Evolutionary conservation across 2,113 vertebrate genomes (phyloP), one percentile per base, ranked within the genome.

Genomic region (Lonchura striata): DNA sequence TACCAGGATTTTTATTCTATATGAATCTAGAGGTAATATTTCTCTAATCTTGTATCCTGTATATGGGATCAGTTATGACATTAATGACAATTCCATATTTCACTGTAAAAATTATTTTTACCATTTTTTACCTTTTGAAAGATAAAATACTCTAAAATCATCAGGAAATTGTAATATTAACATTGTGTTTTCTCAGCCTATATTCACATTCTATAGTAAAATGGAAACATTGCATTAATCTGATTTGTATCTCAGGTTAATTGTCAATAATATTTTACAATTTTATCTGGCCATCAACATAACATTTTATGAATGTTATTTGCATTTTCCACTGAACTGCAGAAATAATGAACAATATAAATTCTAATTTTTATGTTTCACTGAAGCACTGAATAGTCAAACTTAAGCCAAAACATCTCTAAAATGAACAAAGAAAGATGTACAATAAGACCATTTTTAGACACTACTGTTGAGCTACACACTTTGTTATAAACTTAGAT

Each of bases 341-440:
- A 92, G 91, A 96, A 91, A 92, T 76, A 94, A 92, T 66, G 59
- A 93, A 78, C 54, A 77, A 79, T 71, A 90, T 30, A 86, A 91
- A 92, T 85, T 61, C 65, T 21, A 37, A 21, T 64, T 82, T 87
- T 92, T 81, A 83, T 28, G 10, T 86, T 92, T 61, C 30, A 17
- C 35, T 37, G 44, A 93, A 93, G 88, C 19, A 82, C 20, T 11
- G 35, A 89, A 41, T 9, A 83, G 25, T 39, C 77, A 94, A 88
- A 49, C 28, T 6, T 41, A 70, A 91, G 41, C 46, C 79, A 80
- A 74, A 94, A 90, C 46, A 59, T 22, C 44, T 39, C 60, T 83
- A 41, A 44, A 93, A 80, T 7, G 47, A 35, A 42, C 37, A 68
- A 61, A 82, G n/a, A 66, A 90, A 77, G 44, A 76, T 50, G 50